Conservation (phyloP, 2,113 vertebrate genomes). For the Erpornis zantholeuca region DNA sequence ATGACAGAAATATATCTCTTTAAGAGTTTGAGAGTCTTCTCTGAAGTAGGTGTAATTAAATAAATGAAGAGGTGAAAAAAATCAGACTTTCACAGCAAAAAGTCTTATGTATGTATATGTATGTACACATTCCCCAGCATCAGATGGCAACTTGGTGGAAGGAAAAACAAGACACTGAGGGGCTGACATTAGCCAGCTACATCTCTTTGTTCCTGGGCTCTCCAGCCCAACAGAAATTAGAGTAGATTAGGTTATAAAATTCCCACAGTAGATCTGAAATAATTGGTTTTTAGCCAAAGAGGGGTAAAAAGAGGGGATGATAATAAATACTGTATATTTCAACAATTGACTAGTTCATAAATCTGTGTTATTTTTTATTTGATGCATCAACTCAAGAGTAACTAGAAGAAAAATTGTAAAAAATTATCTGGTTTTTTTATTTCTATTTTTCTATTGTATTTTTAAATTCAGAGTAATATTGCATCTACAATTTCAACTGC, state of each 20-base stretch:
- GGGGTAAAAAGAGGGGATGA: background rate
- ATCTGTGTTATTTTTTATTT: background rate
- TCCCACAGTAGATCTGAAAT: background rate
- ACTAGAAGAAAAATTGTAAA: background rate
- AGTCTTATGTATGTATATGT: background rate
- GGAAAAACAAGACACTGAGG: background rate
- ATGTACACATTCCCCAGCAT: background rate
- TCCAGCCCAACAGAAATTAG: background rate
- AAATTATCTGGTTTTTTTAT: background rate
- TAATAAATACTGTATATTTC: background rate
- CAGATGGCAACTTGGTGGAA: background rate
- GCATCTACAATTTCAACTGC: background rate
- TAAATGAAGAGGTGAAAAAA: background rate
- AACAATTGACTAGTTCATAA: background rate
- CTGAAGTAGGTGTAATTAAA: background rate
- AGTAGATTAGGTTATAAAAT: background rate
- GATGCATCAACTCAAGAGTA: background rate
- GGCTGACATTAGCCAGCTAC: background rate
- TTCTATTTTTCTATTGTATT: background rate
- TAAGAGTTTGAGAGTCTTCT: background rate
- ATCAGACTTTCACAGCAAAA: background rate
- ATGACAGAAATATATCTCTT: background rate
- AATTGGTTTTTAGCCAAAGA: background rate
- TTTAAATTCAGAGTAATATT: background rate
- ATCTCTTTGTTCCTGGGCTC: background rate